Base-by-base conservation (phyloP, 2,888 invertebrate species). In the Pyrrhia umbra region DNA sequence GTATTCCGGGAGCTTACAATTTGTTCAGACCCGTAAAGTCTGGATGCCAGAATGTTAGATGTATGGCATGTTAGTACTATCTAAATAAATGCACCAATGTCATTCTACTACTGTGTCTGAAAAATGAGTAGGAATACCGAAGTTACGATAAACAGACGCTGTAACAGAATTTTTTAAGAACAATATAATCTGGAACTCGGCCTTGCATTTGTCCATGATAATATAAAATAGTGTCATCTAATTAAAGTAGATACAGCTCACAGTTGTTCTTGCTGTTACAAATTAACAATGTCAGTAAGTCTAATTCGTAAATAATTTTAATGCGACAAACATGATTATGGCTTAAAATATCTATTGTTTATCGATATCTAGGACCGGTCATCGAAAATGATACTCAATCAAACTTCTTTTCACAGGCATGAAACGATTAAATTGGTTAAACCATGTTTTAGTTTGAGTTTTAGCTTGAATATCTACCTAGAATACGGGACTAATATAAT, bases 1-100 rank as follows among this genome's bases (percentile, higher is more conserved):
- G 46, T 65, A 69, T 68, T 75, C 61, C 57, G 20, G 63, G 67
- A 55, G 49, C 34, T 61, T 74, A 20, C 25, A 51, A 23, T 51
- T 68, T 61, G 60, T 66, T 43, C 39, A 10, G 23, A 50, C 18
- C 34, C 6, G 40, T 42, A 18, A 18, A 47, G 16, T n/a, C 37
- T 65, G 25, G 5, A 40, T 37, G 18, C 15, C 27, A 16, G 40
- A 39, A 37, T 15, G 15, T 6, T 15, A n/a, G 37, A 37, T 64
- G 39, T 72, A 51, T 45, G 55, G 40, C 16, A 52, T 70, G 66
- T 46, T 64, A 64, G 34, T 23, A 58, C 18, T 65, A 30, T 51
- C 25, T 52, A 20, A 34, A 55, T 65, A 23, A 8, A n/a, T 27
- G 18, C 16, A 34, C 21, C 10, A 30, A 50, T 30, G 60, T 51